phyloP scores from a whole-genome alignment of 2,113 vertebrate species.

The Antechinus stuartii region DNA sequence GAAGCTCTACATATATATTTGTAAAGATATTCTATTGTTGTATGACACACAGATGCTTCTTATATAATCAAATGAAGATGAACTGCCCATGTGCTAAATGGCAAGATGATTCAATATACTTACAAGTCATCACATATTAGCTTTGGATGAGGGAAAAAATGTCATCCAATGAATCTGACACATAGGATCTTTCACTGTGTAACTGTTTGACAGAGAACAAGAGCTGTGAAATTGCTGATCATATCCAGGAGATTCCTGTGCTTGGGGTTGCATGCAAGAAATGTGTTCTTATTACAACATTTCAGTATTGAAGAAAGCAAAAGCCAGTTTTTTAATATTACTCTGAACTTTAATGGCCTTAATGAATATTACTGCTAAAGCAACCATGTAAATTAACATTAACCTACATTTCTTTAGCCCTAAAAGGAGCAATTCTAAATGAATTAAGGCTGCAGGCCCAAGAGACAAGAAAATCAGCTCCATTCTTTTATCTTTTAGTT shows the following conservation, averaged over 20 bases:
- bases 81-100: neutral
- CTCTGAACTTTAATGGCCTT: neutral
- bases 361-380: slow-evolving; percentile 37
- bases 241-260: neutral
- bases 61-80: slow-evolving; percentile 49
- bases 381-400: slow-evolving; percentile 38
- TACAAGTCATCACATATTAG: slow-evolving; percentile 44
- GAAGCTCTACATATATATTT: neutral
- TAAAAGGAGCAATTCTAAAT: slow-evolving; percentile 30
- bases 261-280: neutral
- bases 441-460: slow-evolving; percentile 33
- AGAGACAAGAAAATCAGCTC: slow-evolving; percentile 7
- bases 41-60: neutral
- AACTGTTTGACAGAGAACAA: slow-evolving; percentile 8
- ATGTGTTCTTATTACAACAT: slow-evolving; percentile 11
- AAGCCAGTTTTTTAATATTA: neutral
- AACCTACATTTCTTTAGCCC: neutral
- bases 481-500: slow-evolving; percentile 17
- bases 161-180: neutral
- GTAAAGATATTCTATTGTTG: neutral
- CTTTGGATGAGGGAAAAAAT: slow-evolving; percentile 11
- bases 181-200: neutral
- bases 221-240: slow-evolving; percentile 50
- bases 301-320: slow-evolving; percentile 17
- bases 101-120: neutral